Conservation (phyloP, 2,113 vertebrate species). For the Grus americana region DNA sequence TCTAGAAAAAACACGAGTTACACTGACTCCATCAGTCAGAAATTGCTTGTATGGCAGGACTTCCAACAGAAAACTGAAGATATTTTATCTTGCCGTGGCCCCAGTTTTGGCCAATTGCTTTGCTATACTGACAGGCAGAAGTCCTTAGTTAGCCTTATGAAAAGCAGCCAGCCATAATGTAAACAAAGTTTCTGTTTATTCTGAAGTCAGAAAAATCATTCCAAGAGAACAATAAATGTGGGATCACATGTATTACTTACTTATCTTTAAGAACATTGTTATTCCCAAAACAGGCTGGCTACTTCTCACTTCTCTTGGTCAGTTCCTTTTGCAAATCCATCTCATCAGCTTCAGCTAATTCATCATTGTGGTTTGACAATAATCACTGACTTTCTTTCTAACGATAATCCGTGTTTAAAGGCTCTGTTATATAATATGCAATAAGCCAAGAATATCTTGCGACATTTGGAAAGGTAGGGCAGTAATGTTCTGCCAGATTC, state of each 20-base stretch:
- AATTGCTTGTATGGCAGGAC: not conserved
- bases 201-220: slow-evolving; percentile 21
- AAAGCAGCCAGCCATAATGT: not conserved
- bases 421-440: slow-evolving; percentile 35
- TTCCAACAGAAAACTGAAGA: not conserved
- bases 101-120: not conserved
- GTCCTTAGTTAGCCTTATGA: not conserved
- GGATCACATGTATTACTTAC: not conserved
- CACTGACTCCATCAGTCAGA: not conserved
- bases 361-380: slow-evolving; percentile 45
- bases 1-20: not conserved
- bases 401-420: slow-evolving; percentile 55
- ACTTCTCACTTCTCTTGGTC: not conserved
- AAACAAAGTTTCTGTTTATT: slow-evolving; percentile 43
- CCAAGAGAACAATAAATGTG: slow-evolving; percentile 22
- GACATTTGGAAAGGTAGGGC: slow-evolving; percentile 64
- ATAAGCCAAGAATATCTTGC: slow-evolving; percentile 64
- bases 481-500: slow-evolving; percentile 62
- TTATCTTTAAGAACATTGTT: not conserved
- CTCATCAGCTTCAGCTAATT: slow-evolving; percentile 57
- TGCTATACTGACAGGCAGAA: not conserved
- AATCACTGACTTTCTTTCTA: slow-evolving; percentile 26
- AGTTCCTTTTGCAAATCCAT: not conserved
- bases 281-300: slow-evolving; percentile 9
- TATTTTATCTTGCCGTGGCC: not conserved